Evolutionary conservation across 2,888 invertebrate genomes (phyloP).

Genomic region (Eupithecia subumbrata): DNA sequence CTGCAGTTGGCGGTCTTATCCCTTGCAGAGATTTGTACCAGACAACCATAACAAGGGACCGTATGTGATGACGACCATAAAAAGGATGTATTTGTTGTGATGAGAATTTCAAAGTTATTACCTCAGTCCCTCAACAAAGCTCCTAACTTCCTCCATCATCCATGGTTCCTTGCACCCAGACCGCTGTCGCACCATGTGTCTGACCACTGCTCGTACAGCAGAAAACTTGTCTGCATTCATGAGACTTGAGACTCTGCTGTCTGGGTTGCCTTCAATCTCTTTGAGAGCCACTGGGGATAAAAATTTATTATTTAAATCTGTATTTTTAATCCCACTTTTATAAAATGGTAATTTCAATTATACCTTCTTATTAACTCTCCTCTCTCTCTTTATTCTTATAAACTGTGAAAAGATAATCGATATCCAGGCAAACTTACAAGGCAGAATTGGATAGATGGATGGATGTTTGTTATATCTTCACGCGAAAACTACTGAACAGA

Average conservation of each 20-base stretch:
- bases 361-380: neutral
- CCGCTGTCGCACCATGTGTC: conserved; percentile 64
- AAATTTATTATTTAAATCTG: neutral
- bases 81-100: too few relatives aligned
- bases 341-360: neutral
- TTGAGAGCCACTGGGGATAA: conserved; percentile 68
- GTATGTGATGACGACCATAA: too few relatives aligned
- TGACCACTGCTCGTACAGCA: conserved; percentile 69
- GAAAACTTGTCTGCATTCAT: conserved; percentile 75
- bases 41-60: too few relatives aligned
- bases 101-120: conserved; percentile 35
- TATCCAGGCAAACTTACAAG: too few relatives aligned
- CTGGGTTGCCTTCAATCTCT: conserved; percentile 75
- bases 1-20: too few relatives aligned
- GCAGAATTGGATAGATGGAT: too few relatives aligned
- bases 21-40: too few relatives aligned
- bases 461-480: too few relatives aligned
- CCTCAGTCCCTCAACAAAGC: conserved; percentile 71
- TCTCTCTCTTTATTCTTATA: too few relatives aligned
- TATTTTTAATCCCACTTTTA: neutral
- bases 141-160: conserved; percentile 58
- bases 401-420: too few relatives aligned
- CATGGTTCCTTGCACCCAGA: conserved; percentile 66
- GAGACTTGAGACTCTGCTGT: conserved; percentile 69
- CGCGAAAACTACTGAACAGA: too few relatives aligned